These are phyloP conservation scores for Cyclophora punctaria DNA, from an alignment of 2,888 invertebrate genomes.

Conservation along the genomic window DNA sequence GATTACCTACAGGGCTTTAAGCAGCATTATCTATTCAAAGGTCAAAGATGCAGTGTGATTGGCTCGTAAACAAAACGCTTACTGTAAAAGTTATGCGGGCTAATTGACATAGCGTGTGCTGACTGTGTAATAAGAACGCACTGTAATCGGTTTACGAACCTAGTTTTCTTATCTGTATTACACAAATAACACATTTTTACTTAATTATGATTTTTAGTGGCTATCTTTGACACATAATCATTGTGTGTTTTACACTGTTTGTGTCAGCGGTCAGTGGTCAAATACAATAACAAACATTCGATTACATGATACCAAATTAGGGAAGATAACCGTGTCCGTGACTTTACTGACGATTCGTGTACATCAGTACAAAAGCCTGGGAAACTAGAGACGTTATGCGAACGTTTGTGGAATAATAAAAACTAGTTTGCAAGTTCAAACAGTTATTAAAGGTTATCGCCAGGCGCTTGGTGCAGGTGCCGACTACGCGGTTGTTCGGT, in stretches of 20 bases:
- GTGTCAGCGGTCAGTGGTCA: too few relatives aligned
- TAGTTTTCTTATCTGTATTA: constrained; percentile 20
- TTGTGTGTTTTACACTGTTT: neutral
- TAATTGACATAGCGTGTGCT: constrained; percentile 47
- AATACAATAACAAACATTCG: neutral
- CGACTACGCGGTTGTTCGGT: constrained; percentile 22
- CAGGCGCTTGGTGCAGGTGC: constrained; percentile 60
- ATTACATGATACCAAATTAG: constrained; percentile 7
- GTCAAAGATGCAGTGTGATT: constrained; percentile 32
- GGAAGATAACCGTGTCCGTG: constrained; percentile 11
- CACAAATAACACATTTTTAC: constrained; percentile 2
- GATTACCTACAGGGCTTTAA: too few relatives aligned
- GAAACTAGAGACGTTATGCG: constrained; percentile 17
- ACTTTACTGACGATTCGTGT: constrained; percentile 17
- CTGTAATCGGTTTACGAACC: constrained; percentile 33
- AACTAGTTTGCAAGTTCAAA: constrained; percentile 37
- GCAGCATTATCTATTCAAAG: constrained; percentile 17
- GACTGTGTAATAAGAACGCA: constrained; percentile 37
- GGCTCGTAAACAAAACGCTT: constrained; percentile 38
- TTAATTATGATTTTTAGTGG: neutral
- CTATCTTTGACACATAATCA: constrained; percentile 5
- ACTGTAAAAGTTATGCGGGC: constrained; percentile 46
- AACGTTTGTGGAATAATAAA: constrained; percentile 16
- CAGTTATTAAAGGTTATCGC: constrained; percentile 42
- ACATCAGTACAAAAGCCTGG: constrained; percentile 18